A percentile compares a stretch with the other conserved stretches of the same genome.
These are phyloP conservation scores for Sciurus niger DNA, from an alignment of 2,113 vertebrate species.

Conservation along the genomic window DNA sequence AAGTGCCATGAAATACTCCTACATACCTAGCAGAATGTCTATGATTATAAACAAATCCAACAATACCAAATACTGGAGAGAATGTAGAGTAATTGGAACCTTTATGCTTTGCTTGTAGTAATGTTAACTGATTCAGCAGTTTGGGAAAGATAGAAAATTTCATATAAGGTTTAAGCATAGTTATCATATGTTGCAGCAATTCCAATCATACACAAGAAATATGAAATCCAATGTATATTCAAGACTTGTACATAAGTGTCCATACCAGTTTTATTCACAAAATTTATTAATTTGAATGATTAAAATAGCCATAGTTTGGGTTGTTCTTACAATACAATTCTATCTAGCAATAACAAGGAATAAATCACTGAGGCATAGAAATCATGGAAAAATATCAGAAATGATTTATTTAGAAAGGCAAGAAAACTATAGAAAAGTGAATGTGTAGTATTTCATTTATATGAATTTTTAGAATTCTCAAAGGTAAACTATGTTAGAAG, in stretches of 20 bases:
- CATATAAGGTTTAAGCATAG: background rate
- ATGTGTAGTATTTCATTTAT: background rate
- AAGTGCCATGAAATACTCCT: background rate
- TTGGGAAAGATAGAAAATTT: background rate
- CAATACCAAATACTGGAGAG: background rate
- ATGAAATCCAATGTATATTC: background rate
- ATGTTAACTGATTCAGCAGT: background rate
- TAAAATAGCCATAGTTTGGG: background rate
- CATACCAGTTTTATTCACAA: background rate
- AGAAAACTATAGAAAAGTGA: background rate
- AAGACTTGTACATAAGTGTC: background rate
- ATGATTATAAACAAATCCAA: background rate
- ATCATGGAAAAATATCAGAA: background rate
- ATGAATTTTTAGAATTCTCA: background rate
- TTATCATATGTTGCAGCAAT: background rate
- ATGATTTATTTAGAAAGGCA: background rate
- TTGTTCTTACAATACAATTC: background rate
- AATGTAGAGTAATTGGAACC: background rate
- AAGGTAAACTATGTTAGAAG: background rate
- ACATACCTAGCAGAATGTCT: background rate
- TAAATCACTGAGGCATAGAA: background rate
- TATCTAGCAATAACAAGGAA: background rate
- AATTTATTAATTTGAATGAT: background rate
- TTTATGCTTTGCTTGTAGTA: background rate
- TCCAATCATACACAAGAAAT: background rate